Evolutionary conservation across 2,113 vertebrate species (phyloP).

Genomic region (Jaculus jaculus): DNA sequence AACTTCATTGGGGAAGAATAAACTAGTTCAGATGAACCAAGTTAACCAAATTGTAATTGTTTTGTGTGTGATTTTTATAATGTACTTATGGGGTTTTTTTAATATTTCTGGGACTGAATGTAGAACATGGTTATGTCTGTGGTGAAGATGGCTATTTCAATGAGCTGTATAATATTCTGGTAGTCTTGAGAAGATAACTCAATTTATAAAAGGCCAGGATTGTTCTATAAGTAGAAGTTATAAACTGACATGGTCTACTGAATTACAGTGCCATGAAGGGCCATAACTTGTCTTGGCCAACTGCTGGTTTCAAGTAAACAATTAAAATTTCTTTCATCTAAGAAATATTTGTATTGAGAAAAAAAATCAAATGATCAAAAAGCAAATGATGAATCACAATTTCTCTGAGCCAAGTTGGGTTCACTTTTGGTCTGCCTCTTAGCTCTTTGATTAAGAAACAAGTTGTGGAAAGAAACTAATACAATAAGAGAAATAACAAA

Average conservation of each 20-base stretch:
- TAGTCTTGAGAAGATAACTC: background rate
- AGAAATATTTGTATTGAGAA: constrained; percentile 1
- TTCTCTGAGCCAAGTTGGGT: no score
- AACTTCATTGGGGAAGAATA: constrained; percentile 46
- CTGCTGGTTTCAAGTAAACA: constrained; percentile 29
- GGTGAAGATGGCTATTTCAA: background rate
- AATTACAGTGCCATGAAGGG: constrained; percentile 1
- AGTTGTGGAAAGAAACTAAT: no score
- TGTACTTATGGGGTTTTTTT: background rate
- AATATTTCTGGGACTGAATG: background rate
- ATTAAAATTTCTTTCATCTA: background rate
- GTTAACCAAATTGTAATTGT: constrained; percentile 20
- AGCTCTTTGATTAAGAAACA: no score
- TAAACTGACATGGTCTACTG: background rate
- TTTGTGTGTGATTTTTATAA: background rate
- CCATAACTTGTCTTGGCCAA: constrained; percentile 9
- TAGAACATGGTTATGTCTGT: background rate
- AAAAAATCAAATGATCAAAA: background rate
- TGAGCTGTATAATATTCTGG: background rate
- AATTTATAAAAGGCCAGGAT: background rate
- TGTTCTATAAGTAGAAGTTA: constrained; percentile 35
- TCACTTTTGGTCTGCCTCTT: no score
- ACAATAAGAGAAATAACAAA: no score
- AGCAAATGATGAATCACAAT: no score
- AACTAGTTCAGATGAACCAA: constrained; percentile 39